Percentiles rank a stretch among this genome's conserved stretches.
Evolutionary conservation across 2,888 invertebrate genomes (phyloP).

Genomic region (Microctonus aethiopoides): DNA sequence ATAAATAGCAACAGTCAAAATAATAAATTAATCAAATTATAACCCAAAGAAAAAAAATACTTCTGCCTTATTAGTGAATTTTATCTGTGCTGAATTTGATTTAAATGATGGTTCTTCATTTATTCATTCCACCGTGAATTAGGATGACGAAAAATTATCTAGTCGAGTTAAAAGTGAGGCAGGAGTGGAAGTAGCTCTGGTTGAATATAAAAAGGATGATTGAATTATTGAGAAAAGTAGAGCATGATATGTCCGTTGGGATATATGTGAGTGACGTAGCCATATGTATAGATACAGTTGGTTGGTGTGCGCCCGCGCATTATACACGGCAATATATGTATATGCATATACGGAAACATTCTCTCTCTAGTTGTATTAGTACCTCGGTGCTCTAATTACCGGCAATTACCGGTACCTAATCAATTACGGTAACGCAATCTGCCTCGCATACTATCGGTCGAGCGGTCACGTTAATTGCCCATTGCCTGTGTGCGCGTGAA

Average conservation of each 20-base stretch:
- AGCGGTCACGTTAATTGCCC: conserved; percentile 53
- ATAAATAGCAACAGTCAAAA: too few relatives aligned
- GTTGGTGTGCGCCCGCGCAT: background rate
- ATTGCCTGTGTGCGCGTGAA: conserved; percentile 18
- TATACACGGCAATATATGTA: conserved; percentile 9
- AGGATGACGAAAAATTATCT: background rate
- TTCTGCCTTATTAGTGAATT: too few relatives aligned
- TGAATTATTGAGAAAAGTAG: conserved; percentile 31
- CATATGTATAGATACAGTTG: too few relatives aligned
- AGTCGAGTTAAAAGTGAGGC: background rate
- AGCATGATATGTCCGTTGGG: conserved; percentile 11
- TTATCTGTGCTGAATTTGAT: too few relatives aligned
- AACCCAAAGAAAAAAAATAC: too few relatives aligned
- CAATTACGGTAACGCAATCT: conserved; percentile 61
- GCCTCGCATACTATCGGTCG: conserved; percentile 51
- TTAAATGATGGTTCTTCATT: background rate
- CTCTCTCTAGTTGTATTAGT: conserved; percentile 28
- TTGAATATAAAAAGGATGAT: conserved; percentile 10
- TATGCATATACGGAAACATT: background rate
- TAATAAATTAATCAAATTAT: too few relatives aligned
- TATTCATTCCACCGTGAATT: background rate
- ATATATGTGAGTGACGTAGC: conserved; percentile 17
- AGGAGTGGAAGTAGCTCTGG: background rate
- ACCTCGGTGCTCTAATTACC: conserved; percentile 58
- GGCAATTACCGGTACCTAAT: conserved; percentile 62